Percentiles rank a stretch among this genome's conserved stretches.
Evolutionary conservation across 1,140 invertebrate species (phyloP).

Genomic region (Drosophila nasuta): DNA sequence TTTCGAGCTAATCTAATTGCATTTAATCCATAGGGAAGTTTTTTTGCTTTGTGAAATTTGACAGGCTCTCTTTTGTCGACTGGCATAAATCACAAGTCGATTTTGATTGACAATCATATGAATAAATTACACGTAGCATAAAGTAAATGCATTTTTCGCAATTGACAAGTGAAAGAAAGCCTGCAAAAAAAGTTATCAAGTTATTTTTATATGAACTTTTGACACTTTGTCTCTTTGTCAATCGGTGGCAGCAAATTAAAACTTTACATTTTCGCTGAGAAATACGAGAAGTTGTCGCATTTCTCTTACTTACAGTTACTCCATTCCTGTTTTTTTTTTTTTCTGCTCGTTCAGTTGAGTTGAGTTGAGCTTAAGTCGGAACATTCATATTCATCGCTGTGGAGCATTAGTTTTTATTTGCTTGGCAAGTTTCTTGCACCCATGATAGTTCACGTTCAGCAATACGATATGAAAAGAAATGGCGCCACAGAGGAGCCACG

Average conservation of each 20-base stretch:
- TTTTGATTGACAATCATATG: slow-evolving; percentile 69
- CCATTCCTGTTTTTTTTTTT: slow-evolving; percentile 19
- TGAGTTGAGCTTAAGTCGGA: slow-evolving; percentile 8
- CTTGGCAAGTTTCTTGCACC: slow-evolving; percentile 55
- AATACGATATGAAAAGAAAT: slow-evolving; percentile 43
- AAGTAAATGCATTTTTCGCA: slow-evolving; percentile 43
- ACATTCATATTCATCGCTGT: slow-evolving; percentile 75
- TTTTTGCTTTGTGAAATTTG: too few species aligned
- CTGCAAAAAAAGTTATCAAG: slow-evolving; percentile 14
- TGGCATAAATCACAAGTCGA: not conserved
- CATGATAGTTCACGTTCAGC: slow-evolving; percentile 9
- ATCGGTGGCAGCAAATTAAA: slow-evolving; percentile 18
- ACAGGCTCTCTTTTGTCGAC: too few species aligned
- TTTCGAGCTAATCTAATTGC: not conserved
- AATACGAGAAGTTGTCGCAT: slow-evolving; percentile 46
- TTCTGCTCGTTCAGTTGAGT: too few species aligned
- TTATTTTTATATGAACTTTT: slow-evolving; percentile 62
- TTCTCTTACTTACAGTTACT: slow-evolving; percentile 5
- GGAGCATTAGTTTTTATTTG: slow-evolving; percentile 74
- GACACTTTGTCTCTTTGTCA: slow-evolving; percentile 18
- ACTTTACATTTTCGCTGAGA: slow-evolving; percentile 17
- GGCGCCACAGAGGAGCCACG: slow-evolving; percentile 27
- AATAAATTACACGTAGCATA: slow-evolving; percentile 41
- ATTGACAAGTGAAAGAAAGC: slow-evolving; percentile 39
- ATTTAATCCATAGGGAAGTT: not conserved